Evolutionary conservation across 2,888 invertebrate genomes (phyloP).

Genomic region (Zaprionus lineosus): DNA sequence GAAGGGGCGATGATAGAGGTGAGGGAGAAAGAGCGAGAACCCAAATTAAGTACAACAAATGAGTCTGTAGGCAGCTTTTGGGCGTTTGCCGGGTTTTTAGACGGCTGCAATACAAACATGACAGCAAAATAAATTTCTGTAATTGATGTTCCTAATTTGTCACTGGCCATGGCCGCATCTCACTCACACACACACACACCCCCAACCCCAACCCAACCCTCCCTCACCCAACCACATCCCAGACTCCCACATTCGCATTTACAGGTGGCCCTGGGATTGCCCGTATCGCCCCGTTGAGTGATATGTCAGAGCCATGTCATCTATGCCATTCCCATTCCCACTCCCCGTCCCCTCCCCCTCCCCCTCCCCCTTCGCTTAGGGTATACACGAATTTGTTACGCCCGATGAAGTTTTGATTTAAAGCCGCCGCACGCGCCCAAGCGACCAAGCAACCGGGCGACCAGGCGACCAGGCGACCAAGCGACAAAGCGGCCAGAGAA

Average conservation of each 20-base stretch:
- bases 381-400: conserved; percentile 40
- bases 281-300: conserved; percentile 48
- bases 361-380: conserved; percentile 2
- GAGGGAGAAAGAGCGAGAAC: conserved; percentile 5
- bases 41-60: conserved; percentile 77
- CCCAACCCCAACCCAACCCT: no score
- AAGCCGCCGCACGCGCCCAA: conserved; percentile 65
- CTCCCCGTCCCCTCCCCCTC: neutral
- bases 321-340: neutral
- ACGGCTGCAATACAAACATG: conserved; percentile 53
- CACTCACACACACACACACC: no score
- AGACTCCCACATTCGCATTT: no score
- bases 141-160: conserved; percentile 79
- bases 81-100: conserved; percentile 27
- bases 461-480: no score
- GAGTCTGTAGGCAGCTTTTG: conserved; percentile 61
- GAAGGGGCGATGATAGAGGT: conserved; percentile 1
- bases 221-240: no score
- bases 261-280: conserved; percentile 61
- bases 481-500: conserved; percentile 1
- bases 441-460: no score
- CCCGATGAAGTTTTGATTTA: conserved; percentile 56
- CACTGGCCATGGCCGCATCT: conserved; percentile 69
- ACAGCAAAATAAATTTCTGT: conserved; percentile 72
- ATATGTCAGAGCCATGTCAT: conserved; percentile 59